Base-by-base conservation (phyloP, 2,113 vertebrate genomes). In the Phaethornis superciliosus region DNA sequence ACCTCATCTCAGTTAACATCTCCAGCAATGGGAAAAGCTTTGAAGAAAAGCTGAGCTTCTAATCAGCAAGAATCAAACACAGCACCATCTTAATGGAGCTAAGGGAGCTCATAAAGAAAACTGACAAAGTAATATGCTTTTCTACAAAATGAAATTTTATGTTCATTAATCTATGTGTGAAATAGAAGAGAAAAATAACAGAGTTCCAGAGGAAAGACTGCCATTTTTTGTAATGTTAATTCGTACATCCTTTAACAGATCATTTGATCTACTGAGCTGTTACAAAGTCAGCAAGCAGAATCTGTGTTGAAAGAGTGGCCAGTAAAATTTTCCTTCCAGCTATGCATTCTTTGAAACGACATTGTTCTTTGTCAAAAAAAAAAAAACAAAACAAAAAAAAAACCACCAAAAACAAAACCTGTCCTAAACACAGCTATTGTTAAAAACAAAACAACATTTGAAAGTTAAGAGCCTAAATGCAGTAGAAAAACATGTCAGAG, bases 1-100 rank as follows among this genome's bases (percentile, higher is more conserved):
- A 30, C 64, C 88, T 93, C 90, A 92, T 44, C 81, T 85, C 56
- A 51, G 56, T 84, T 82, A 84, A 44, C 56, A 63, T 21, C 72
- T 95, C 75, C 65, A 83, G 44, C 63, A 86, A 85, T 8, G 51
- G 92, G 72, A 88, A 89, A 49, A 87, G 42, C 44, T 87, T 51
- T 83, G 69, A 52, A 24, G 72, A 65, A 88, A 89, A 74, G 81
- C 7, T 1, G 7, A 60, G 40, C 8, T 91, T 92, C 80, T 85
- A 56, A 79, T 64, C 60, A 93, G n/a, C 54, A 93, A 44, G 56
- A 65, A 81, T 83, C 22, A 85, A 64, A 85, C 60, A 72, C 2
- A 92, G 22, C 20, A 23, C 6, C 12, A 22, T 32, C 30, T 68
- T 72, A 54, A 82, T 58, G 46, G 35, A 76, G 44, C 26, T 70